Evolutionary conservation across 2,888 invertebrate species (phyloP).

Genomic region (Lasioglossum lativentre): DNA sequence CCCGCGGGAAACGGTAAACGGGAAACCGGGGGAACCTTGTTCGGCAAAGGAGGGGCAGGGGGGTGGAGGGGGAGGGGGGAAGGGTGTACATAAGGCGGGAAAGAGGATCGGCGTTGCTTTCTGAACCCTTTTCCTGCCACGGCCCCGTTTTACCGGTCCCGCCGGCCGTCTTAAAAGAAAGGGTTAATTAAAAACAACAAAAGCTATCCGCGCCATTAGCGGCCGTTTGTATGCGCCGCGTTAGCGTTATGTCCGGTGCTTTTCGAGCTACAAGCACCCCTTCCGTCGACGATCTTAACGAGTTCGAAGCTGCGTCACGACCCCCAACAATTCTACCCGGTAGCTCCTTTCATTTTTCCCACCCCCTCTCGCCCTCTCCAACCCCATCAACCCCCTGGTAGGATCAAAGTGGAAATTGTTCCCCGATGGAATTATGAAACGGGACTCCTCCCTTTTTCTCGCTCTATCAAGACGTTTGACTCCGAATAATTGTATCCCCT

Average conservation of each 20-base stretch:
- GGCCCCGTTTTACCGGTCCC: slow-evolving; percentile 76
- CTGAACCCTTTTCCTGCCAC: slow-evolving; percentile 70
- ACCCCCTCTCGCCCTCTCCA: not conserved
- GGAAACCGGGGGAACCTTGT: slow-evolving; percentile 33
- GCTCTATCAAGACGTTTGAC: slow-evolving; percentile 7
- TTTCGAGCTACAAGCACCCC: slow-evolving; percentile 60
- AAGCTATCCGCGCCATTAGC: slow-evolving; percentile 84
- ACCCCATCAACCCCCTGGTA: not conserved
- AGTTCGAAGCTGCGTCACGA: slow-evolving; percentile 59
- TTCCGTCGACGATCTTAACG: slow-evolving; percentile 71
- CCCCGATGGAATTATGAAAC: slow-evolving; percentile 52
- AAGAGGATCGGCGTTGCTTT: slow-evolving; percentile 30
- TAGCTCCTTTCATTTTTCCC: slow-evolving; percentile 39
- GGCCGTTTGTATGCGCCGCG: slow-evolving; percentile 84
- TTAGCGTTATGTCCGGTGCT: slow-evolving; percentile 80
- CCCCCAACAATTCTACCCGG: slow-evolving; percentile 49
- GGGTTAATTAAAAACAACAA: slow-evolving; percentile 85
- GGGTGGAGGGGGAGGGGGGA: not conserved
- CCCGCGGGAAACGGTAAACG: slow-evolving; percentile 80
- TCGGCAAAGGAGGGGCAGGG: not conserved
- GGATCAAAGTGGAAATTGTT: slow-evolving; percentile 63
- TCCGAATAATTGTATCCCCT: slow-evolving; percentile 10
- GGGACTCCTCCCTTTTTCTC: not conserved
- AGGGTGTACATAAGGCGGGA: slow-evolving; percentile 61
- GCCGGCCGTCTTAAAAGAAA: slow-evolving; percentile 83